Conservation (phyloP, 2,888 invertebrate genomes). For the Panopea generosa region DNA sequence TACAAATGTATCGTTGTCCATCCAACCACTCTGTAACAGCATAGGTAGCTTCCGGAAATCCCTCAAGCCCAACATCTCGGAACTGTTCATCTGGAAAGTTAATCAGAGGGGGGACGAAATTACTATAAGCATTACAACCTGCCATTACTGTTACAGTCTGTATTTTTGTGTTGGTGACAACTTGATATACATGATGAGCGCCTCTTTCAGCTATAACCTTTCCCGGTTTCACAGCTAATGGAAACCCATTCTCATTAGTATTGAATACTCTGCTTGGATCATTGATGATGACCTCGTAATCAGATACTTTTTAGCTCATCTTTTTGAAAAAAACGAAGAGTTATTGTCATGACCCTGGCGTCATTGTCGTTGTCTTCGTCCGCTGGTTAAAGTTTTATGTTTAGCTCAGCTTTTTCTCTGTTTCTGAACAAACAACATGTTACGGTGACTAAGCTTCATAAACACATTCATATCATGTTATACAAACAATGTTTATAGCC, state of each 20-base stretch:
- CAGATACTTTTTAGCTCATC: slow-evolving; percentile 19
- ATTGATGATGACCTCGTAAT: slow-evolving; percentile 17
- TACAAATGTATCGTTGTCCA: slow-evolving; percentile 40
- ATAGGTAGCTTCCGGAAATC: slow-evolving; percentile 37
- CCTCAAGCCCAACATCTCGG: slow-evolving; percentile 22
- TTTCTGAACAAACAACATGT: no score
- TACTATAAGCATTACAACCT: slow-evolving; percentile 36
- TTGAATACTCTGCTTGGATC: slow-evolving; percentile 31
- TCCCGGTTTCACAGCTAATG: slow-evolving; percentile 11
- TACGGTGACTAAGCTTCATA: no score
- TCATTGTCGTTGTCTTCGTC: no score
- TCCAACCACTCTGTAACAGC: slow-evolving; percentile 41
- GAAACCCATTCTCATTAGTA: slow-evolving; percentile 32
- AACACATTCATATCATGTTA: no score
- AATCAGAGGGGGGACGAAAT: slow-evolving; percentile 41
- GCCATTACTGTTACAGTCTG: slow-evolving; percentile 50
- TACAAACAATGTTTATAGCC: no score
- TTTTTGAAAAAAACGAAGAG: no score
- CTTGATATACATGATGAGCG: slow-evolving; percentile 27
- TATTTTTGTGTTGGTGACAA: slow-evolving; percentile 21
- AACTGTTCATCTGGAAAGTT: slow-evolving; percentile 46
- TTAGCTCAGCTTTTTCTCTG: no score
- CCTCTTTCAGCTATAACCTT: slow-evolving; percentile 23
- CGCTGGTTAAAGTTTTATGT: no score
- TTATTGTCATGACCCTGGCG: no score